A percentile compares a stretch with the other conserved stretches of the same genome.
Evolutionary conservation across 2,888 invertebrate species (phyloP).

Genomic region (Drosophila limbata): DNA sequence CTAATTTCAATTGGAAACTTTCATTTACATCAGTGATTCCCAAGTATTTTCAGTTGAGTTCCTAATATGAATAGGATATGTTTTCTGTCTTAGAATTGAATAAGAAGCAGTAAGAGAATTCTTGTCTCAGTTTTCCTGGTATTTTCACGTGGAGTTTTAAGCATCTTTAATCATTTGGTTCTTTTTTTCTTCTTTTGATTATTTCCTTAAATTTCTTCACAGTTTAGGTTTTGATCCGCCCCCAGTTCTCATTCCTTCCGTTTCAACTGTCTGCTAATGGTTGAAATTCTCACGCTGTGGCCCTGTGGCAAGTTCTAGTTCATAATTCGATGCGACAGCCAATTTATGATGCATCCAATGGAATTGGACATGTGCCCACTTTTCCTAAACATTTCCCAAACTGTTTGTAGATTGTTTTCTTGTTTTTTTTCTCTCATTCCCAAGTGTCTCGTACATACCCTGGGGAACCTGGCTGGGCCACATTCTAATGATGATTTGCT

Average conservation of each 20-base stretch:
- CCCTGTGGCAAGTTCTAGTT: slow-evolving; percentile 49
- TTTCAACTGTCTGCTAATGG: slow-evolving; percentile 4
- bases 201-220: slow-evolving; percentile 10
- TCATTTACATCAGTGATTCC: background rate
- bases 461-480: slow-evolving; percentile 15
- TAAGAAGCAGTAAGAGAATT: background rate
- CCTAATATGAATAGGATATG: background rate
- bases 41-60: background rate
- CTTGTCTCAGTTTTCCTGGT: background rate
- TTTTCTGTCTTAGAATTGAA: background rate
- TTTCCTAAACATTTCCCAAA: slow-evolving; percentile 46
- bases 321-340: slow-evolving; percentile 59
- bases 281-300: slow-evolving; percentile 51
- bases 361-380: slow-evolving; percentile 60
- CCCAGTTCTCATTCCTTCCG: background rate
- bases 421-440: background rate
- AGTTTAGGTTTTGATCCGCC: background rate
- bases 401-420: slow-evolving; percentile 15
- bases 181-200: background rate
- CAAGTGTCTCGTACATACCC: slow-evolving; percentile 27
- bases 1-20: background rate
- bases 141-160: slow-evolving; percentile 9
- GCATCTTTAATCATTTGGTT: slow-evolving; percentile 7
- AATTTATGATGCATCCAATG: slow-evolving; percentile 59
- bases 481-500: slow-evolving; percentile 24